phyloP scores from a whole-genome alignment of 2,888 invertebrate species.

The Yponomeuta evonymella region DNA sequence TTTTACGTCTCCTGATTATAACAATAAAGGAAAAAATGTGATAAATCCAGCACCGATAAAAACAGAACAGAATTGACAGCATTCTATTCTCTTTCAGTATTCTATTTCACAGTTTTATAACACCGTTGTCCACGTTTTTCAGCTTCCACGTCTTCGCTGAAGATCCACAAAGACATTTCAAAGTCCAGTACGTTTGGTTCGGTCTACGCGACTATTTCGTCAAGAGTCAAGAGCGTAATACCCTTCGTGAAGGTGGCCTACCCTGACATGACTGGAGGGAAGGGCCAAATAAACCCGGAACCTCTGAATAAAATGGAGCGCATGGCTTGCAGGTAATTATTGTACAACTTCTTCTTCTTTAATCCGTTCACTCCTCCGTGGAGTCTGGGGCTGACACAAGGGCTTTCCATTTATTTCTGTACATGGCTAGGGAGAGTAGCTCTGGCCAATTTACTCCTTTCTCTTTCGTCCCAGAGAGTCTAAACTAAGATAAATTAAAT shows the following conservation, averaged over 20 bases:
- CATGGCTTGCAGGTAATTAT: slow-evolving; percentile 57
- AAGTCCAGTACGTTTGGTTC: slow-evolving; percentile 51
- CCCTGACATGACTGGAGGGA: slow-evolving; percentile 81
- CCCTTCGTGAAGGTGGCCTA: slow-evolving; percentile 85
- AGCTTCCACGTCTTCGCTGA: slow-evolving; percentile 58
- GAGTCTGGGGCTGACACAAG: too few relatives aligned
- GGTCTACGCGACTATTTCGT: slow-evolving; percentile 74
- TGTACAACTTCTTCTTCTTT: too few relatives aligned
- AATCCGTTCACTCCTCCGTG: too few relatives aligned
- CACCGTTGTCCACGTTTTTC: slow-evolving; percentile 19
- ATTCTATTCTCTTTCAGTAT: too few relatives aligned
- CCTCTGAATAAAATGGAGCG: slow-evolving; percentile 75
- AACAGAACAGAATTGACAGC: neutral
- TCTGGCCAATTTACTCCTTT: too few relatives aligned
- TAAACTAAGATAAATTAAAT: too few relatives aligned
- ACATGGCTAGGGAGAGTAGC: too few relatives aligned
- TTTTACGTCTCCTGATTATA: too few relatives aligned
- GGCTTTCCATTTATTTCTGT: too few relatives aligned
- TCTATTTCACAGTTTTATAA: slow-evolving; percentile 29
- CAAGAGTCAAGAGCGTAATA: slow-evolving; percentile 77
- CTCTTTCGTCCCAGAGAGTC: too few relatives aligned
- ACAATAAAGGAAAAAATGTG: too few relatives aligned
- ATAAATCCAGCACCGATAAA: too few relatives aligned
- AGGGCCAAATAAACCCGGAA: slow-evolving; percentile 73
- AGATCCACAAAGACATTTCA: slow-evolving; percentile 65